These are phyloP conservation scores for Hypselothyrea guttata DNA, from an alignment of 2,888 invertebrate species.

Conservation along the genomic window DNA sequence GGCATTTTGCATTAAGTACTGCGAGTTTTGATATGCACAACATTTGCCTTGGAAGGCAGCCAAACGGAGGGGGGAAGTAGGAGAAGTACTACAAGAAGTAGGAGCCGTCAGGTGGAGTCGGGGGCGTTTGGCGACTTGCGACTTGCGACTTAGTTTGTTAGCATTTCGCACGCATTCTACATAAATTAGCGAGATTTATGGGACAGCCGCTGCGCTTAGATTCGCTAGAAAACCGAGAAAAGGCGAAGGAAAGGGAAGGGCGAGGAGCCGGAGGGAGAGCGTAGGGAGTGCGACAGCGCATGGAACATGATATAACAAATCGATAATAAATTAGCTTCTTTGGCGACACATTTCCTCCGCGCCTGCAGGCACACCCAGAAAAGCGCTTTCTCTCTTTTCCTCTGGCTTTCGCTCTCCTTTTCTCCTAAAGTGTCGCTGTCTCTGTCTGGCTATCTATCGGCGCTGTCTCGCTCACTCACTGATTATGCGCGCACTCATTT, in stretches of 20 bases:
- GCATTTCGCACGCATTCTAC: slow-evolving; percentile 71
- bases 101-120: slow-evolving; percentile 1
- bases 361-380: slow-evolving; percentile 62
- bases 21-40: slow-evolving; percentile 65
- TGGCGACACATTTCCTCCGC: slow-evolving; percentile 71
- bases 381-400: slow-evolving; percentile 15
- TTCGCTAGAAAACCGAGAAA: slow-evolving; percentile 59
- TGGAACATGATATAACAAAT: slow-evolving; percentile 60
- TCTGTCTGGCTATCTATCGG: not conserved
- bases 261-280: not conserved
- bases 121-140: slow-evolving; percentile 24
- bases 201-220: slow-evolving; percentile 57
- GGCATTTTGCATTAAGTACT: slow-evolving; percentile 16
- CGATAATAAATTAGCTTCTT: slow-evolving; percentile 72
- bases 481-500: slow-evolving; percentile 72
- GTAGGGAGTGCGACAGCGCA: slow-evolving; percentile 15
- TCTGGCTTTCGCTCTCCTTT: not conserved
- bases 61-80: slow-evolving; percentile 18
- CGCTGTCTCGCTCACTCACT: slow-evolving; percentile 47
- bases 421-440: not conserved
- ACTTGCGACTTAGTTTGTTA: slow-evolving; percentile 61
- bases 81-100: too few species aligned
- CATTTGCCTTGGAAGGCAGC: slow-evolving; percentile 35
- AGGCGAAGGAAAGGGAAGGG: slow-evolving; percentile 13
- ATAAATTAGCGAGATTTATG: slow-evolving; percentile 74